Percentiles rank a stretch among this genome's conserved stretches.
phyloP scores from a whole-genome alignment of 2,888 invertebrate genomes.

The Perithous albicinctus region DNA sequence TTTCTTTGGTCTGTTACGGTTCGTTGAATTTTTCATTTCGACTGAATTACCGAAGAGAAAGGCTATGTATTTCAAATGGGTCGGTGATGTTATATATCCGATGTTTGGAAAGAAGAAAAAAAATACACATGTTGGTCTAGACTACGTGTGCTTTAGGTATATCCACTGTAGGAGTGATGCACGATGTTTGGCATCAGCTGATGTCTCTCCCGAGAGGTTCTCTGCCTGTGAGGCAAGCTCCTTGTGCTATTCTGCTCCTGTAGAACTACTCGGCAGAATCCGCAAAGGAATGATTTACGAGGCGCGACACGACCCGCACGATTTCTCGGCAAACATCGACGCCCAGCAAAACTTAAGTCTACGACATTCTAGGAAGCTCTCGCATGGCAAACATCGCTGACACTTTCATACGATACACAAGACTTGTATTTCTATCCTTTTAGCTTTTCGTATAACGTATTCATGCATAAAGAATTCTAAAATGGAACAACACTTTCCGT shows the following conservation, averaged over 20 bases:
- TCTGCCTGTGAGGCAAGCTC: conserved; percentile 29
- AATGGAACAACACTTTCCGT: background rate
- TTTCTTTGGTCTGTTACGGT: conserved; percentile 9
- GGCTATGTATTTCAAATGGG: background rate
- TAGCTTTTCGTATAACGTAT: background rate
- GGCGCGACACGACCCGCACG: conserved; percentile 50
- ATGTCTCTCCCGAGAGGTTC: conserved; percentile 58
- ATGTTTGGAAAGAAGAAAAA: conserved; percentile 13
- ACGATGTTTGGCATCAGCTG: conserved; percentile 57
- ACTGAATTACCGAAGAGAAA: background rate
- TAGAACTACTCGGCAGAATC: conserved; percentile 29
- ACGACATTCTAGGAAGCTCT: conserved; percentile 28
- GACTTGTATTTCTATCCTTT: conserved; percentile 31
- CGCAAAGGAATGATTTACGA: conserved; percentile 67
- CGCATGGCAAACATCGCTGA: conserved; percentile 44
- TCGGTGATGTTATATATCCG: background rate
- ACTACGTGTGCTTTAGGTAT: conserved; percentile 16
- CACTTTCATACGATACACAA: conserved; percentile 27
- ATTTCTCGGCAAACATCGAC: conserved; percentile 57
- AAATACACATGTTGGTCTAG: conserved; percentile 34
- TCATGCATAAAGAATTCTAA: conserved; percentile 1
- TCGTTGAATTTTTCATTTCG: conserved; percentile 9
- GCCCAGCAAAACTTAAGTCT: conserved; percentile 19
- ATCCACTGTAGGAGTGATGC: conserved; percentile 56
- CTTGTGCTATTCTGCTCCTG: conserved; percentile 29